phyloP scores from a whole-genome alignment of 2,113 vertebrate species.

The Oreotrochilus melanogaster region DNA sequence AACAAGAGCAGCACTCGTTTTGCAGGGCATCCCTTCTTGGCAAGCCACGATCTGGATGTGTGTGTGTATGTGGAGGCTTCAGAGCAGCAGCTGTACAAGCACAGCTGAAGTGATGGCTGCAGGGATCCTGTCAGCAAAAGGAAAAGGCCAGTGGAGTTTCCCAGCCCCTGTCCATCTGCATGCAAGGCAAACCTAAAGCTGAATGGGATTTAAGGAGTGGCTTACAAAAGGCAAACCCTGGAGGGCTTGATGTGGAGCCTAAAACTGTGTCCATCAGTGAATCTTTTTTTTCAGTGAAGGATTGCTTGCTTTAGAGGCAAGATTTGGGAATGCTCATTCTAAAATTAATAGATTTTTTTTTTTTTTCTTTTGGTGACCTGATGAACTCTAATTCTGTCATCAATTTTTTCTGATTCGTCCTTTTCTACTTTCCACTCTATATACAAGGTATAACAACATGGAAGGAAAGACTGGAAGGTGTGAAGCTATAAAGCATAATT shows the following conservation, averaged over 20 bases:
- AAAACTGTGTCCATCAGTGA: not conserved
- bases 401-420: not conserved
- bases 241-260: not conserved
- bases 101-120: not conserved
- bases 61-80: not conserved
- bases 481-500: not conserved
- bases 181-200: not conserved
- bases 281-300: not conserved
- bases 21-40: not conserved
- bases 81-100: not conserved
- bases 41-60: fast-evolving
- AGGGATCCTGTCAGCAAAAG: not conserved
- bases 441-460: fast-evolving
- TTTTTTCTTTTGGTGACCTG: not conserved
- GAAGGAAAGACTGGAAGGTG: not conserved
- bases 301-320: not conserved
- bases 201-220: not conserved
- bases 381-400: not conserved
- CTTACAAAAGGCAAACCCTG: not conserved
- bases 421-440: not conserved
- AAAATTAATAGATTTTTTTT: not conserved
- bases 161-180: not conserved
- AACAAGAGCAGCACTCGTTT: not conserved
- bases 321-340: not conserved
- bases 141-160: not conserved